Conservation (phyloP, 2,888 invertebrate genomes). For the Colletes collaris region DNA sequence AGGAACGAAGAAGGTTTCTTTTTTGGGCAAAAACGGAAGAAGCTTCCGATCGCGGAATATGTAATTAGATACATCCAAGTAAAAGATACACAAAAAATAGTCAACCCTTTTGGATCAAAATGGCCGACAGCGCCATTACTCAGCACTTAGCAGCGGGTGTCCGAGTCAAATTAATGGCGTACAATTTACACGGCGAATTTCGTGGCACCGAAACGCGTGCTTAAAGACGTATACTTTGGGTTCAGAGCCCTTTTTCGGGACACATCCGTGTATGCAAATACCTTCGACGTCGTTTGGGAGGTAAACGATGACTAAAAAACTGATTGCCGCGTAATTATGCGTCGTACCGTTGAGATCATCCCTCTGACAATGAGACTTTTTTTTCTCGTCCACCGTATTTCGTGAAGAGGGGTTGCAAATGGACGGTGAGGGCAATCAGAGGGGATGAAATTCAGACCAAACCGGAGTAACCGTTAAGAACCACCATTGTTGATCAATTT, state of each 20-base stretch:
- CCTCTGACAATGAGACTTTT: constrained; percentile 7
- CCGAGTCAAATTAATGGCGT: constrained; percentile 69
- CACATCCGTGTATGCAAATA: constrained; percentile 57
- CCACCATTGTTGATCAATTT: constrained; percentile 6
- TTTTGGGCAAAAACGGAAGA: too few relatives aligned
- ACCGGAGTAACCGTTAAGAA: constrained; percentile 25
- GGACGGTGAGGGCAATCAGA: constrained; percentile 3
- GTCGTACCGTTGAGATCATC: constrained; percentile 40
- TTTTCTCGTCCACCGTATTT: constrained; percentile 25
- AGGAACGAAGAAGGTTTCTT: too few relatives aligned
- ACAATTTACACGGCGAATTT: constrained; percentile 74
- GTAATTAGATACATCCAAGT: too few relatives aligned
- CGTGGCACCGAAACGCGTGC: constrained; percentile 21
- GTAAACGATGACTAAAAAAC: constrained; percentile 55
- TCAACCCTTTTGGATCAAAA: constrained; percentile 33
- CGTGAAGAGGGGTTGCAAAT: constrained; percentile 8
- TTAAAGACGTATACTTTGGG: constrained; percentile 27
- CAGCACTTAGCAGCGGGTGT: constrained; percentile 43
- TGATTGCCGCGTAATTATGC: constrained; percentile 66
- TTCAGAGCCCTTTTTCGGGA: constrained; percentile 35
- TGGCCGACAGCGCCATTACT: constrained; percentile 52
- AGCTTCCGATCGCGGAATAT: too few relatives aligned
- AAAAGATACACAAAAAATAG: constrained; percentile 11
- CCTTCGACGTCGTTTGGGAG: constrained; percentile 33
- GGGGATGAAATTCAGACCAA: constrained; percentile 19